Evolutionary conservation across 1,140 invertebrate species (phyloP).

Genomic region (Holcopasites calliopsidis): DNA sequence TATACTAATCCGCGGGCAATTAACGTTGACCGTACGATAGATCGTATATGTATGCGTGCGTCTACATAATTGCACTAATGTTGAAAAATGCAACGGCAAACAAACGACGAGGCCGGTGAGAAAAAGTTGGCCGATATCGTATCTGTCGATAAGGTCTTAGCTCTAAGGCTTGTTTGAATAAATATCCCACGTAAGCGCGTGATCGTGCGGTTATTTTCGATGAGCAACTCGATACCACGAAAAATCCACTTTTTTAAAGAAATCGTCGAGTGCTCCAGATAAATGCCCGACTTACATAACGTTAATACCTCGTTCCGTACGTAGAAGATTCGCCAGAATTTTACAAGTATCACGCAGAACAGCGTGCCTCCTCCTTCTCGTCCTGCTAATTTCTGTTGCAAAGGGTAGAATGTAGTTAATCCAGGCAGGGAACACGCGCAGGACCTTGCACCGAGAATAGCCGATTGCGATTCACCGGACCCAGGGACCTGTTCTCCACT

Average conservation of each 20-base stretch:
- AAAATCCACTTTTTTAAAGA: slow-evolving; percentile 36
- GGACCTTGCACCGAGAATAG: slow-evolving; percentile 15
- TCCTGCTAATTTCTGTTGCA: slow-evolving; percentile 15
- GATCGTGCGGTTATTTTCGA: slow-evolving; percentile 58
- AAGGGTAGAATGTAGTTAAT: slow-evolving; percentile 44
- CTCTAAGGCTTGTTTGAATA: slow-evolving; percentile 59
- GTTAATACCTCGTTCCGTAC: not conserved
- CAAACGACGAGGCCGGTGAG: slow-evolving; percentile 20
- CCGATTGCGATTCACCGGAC: slow-evolving; percentile 28
- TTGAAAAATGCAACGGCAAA: slow-evolving; percentile 47
- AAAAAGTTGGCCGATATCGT: slow-evolving; percentile 56
- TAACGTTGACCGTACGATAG: slow-evolving; percentile 20
- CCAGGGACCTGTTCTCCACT: slow-evolving; percentile 43
- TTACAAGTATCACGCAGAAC: no score
- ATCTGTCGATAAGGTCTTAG: slow-evolving; percentile 60
- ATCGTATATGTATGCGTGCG: slow-evolving; percentile 1
- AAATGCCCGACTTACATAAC: slow-evolving; percentile 26
- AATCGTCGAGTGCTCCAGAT: slow-evolving; percentile 37
- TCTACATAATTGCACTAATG: slow-evolving; percentile 56
- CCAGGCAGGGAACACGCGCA: slow-evolving; percentile 45
- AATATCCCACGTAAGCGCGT: slow-evolving; percentile 63
- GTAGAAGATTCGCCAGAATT: not conserved
- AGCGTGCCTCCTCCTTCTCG: slow-evolving; percentile 17
- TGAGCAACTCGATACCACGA: slow-evolving; percentile 39
- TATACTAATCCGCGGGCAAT: slow-evolving; percentile 41